Evolutionary conservation across 2,888 invertebrate species (phyloP), one percentile per base, ranked within the genome.

Genomic region (Druceiella hillmani): DNA sequence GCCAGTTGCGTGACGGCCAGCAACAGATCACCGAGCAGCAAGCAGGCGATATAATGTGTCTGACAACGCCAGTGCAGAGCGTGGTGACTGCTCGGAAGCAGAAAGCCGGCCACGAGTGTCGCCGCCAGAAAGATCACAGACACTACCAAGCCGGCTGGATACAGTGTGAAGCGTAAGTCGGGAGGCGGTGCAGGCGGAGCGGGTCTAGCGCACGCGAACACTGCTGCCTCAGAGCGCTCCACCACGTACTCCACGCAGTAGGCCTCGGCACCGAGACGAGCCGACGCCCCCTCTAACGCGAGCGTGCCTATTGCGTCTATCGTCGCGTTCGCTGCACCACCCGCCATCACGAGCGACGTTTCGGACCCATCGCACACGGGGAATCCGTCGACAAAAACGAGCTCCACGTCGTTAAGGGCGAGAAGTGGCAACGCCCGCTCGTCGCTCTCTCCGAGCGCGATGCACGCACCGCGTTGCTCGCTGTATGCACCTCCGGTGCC

Each of bases 11-110:
- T 83, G 56, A 80, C 77, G 48, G 86, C 87, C 59, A 90, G 75
- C 55, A 87, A 71, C 47, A 86, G 74, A 65, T 89, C 85, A 44
- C 87, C 89, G 54, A 87, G 69, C 62, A 89, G 78, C 48, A 90
- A 78, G 57, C 88, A 87, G 44, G 81, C 81, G 50, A 90, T 87
- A 64, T 90, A 87, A 65, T 87, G 82, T 49, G 88, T 87, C 69
- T 90, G 89, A 59, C 89, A 89, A 54, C 87, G 77, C 86, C 89
- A 89, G 64, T 90, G 90, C 52, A 90, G 74, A 46, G 87, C 86
- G 68, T 88, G 89, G 66, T 86, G 84, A 52, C 86, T 84, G 48
- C 85, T 82, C 35, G 88, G 87, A 59, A 88, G 73, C 51, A 88
- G 72, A 54, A 82, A 84, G 11, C 87, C 84, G 7, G 87, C 83